phyloP scores from a whole-genome alignment of 2,797 vertebrate species.

The Oceanodroma leucorhoa region DNA sequence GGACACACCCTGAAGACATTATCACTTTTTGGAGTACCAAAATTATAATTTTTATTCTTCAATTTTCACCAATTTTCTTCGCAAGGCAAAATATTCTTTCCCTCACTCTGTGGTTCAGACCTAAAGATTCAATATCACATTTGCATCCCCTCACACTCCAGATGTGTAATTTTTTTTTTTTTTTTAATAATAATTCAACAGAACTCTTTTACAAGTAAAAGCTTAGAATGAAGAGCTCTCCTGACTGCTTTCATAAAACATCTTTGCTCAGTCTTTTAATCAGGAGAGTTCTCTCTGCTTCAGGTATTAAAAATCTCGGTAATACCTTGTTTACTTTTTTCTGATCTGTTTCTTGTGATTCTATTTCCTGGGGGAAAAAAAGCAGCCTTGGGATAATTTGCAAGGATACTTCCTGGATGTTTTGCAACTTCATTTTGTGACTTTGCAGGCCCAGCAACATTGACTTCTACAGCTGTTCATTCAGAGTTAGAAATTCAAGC shows the following conservation, averaged over 20 bases:
- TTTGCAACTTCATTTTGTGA: neutral
- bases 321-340: neutral
- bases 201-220: neutral
- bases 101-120: neutral
- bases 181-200: neutral
- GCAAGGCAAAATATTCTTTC: neutral
- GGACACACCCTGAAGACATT: neutral
- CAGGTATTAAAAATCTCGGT: neutral
- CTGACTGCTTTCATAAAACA: neutral
- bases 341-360: neutral
- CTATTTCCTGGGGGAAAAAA: neutral
- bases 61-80: neutral
- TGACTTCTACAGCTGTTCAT: neutral
- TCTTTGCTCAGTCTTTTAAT: neutral
- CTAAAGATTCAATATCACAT: neutral
- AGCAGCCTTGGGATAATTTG: neutral
- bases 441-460: neutral
- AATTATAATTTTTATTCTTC: neutral
- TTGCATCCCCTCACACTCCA: neutral
- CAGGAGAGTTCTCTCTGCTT: neutral
- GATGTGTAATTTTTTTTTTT: neutral
- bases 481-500: neutral
- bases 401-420: neutral
- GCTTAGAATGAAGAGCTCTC: neutral
- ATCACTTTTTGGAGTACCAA: neutral